Percentiles rank a stretch among this genome's conserved stretches.
These are phyloP conservation scores for Rotaria sp. DNA, from an alignment of 2,888 invertebrate genomes.

Conservation along the genomic window DNA sequence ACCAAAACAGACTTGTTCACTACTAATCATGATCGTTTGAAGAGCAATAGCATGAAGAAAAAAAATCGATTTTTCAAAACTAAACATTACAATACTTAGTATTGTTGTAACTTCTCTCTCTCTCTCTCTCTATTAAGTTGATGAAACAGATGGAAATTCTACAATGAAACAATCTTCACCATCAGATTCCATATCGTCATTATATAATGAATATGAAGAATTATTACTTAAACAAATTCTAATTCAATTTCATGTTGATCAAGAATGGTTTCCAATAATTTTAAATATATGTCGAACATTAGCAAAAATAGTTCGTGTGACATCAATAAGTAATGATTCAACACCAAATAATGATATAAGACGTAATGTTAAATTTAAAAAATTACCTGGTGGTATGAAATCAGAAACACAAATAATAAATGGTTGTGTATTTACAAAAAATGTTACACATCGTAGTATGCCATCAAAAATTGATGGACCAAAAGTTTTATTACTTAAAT, in stretches of 20 bases:
- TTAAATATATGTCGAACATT: constrained; percentile 29
- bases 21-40: too few relatives aligned
- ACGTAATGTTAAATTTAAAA: constrained; percentile 39
- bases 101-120: too few relatives aligned
- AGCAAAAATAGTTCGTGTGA: constrained; percentile 22
- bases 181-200: background rate
- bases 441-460: constrained; percentile 77
- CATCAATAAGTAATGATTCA: constrained; percentile 31
- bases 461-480: constrained; percentile 65
- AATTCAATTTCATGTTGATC: constrained; percentile 25
- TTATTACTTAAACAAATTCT: constrained; percentile 29
- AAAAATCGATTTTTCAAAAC: too few relatives aligned
- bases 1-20: too few relatives aligned
- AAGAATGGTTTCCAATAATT: constrained; percentile 39
- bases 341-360: constrained; percentile 33
- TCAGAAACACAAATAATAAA: constrained; percentile 71
- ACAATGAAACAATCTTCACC: background rate
- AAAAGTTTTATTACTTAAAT: constrained; percentile 73
- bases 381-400: constrained; percentile 71
- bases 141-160: background rate
- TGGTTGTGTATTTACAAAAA: constrained; percentile 86
- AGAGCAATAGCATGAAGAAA: too few relatives aligned
- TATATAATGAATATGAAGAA: constrained; percentile 9
- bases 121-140: background rate
- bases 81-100: too few relatives aligned